phyloP scores from a whole-genome alignment of 1,140 invertebrate species.

The Andrena cerasifolii region DNA sequence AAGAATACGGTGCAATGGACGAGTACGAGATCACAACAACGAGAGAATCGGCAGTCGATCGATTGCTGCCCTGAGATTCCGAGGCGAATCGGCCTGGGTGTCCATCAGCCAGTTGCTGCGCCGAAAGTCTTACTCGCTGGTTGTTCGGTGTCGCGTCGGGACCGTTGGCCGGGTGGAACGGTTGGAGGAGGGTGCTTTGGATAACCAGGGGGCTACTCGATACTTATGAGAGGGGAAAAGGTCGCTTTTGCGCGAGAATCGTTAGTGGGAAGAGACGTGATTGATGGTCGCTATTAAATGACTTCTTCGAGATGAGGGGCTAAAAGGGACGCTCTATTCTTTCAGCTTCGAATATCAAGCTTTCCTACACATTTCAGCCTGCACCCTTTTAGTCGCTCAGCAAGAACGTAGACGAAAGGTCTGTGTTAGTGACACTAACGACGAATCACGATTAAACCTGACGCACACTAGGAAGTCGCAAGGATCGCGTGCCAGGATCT shows the following conservation, averaged over 20 bases:
- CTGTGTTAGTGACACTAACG: constrained; percentile 37
- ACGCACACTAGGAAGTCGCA: background rate
- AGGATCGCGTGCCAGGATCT: background rate
- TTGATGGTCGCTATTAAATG: background rate
- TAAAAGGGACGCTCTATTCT: too few species aligned
- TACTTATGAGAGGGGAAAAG: background rate
- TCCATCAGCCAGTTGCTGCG: constrained; percentile 60
- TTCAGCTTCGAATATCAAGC: too few species aligned
- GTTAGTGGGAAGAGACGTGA: constrained; percentile 14
- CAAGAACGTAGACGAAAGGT: background rate
- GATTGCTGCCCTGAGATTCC: constrained; percentile 43
- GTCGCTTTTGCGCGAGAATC: background rate
- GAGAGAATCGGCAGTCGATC: constrained; percentile 66
- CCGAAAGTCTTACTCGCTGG: constrained; percentile 67
- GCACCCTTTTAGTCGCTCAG: background rate
- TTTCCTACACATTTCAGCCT: background rate
- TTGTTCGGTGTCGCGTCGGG: constrained; percentile 80
- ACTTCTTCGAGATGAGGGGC: background rate
- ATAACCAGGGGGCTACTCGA: background rate
- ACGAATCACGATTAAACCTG: constrained; percentile 8
- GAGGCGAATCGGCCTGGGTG: constrained; percentile 48
- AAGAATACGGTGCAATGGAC: constrained; percentile 48
- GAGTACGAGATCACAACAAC: constrained; percentile 68
- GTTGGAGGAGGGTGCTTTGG: constrained; percentile 37
- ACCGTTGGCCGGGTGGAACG: constrained; percentile 78